phyloP scores from a whole-genome alignment of 2,888 invertebrate genomes.

The Cloeon dipterum region DNA sequence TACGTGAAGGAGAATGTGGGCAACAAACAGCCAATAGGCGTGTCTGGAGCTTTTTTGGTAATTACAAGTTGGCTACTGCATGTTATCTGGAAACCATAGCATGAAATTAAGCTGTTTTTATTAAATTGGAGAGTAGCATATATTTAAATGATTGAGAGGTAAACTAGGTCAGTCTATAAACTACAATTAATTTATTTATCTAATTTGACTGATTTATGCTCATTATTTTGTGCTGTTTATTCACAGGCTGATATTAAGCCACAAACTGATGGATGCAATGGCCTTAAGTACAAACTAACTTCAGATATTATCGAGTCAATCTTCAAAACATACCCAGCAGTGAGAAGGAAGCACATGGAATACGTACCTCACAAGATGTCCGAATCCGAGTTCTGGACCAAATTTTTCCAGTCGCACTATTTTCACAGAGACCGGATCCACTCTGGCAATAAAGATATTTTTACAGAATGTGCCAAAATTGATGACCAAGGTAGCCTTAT shows the following conservation, averaged over 20 bases:
- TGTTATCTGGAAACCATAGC: background rate
- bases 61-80: too few relatives aligned
- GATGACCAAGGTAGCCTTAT: slow-evolving; percentile 47
- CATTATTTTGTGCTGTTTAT: background rate
- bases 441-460: slow-evolving; percentile 79
- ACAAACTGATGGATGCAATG: slow-evolving; percentile 90
- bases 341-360: slow-evolving; percentile 87
- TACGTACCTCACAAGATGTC: slow-evolving; percentile 87
- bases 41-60: slow-evolving; percentile 36
- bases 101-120: background rate
- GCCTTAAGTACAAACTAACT: slow-evolving; percentile 89
- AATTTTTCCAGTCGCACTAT: slow-evolving; percentile 99
- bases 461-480: slow-evolving; percentile 90
- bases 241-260: slow-evolving; percentile 80
- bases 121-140: too few relatives aligned
- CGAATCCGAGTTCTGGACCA: slow-evolving; percentile 97
- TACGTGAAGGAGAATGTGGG: slow-evolving; percentile 45
- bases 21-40: slow-evolving; percentile 68
- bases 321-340: slow-evolving; percentile 97
- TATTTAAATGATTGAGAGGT: too few relatives aligned
- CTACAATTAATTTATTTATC: background rate
- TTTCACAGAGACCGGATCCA: slow-evolving; percentile 85
- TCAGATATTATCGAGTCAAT: slow-evolving; percentile 93
- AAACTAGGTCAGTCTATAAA: too few relatives aligned
- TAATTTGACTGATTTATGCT: background rate